Base-by-base conservation (phyloP, 2,888 invertebrate genomes). In the Cerceris rybyensis region DNA sequence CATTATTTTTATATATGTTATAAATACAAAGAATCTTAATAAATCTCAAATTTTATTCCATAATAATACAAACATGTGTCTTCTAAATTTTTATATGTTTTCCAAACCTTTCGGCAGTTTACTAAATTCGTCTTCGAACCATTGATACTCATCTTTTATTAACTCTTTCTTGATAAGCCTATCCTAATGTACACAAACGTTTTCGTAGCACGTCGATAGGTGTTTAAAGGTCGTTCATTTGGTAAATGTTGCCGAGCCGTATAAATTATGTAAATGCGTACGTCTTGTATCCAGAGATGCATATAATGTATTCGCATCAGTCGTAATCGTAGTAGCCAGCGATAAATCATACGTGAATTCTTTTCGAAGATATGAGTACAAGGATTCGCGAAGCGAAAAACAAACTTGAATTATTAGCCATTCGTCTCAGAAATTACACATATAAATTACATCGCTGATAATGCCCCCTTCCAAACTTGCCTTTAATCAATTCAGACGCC, bases 261-360 rank as follows among this genome's bases (percentile, higher is more conserved):
- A 78, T 68, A 70, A 80, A 80, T 61, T 80, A 80, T 78, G 73
- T 59, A 76, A 77, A 79, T 69, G 54, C 65, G 55, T n/a, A 11
- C 50, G 60, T 17, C 70, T 67, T 63, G 57, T 66, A 72, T 49
- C 57, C 65, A 11, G 46, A 74, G 66, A 65, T 72, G 63, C 70
- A 54, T 73, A 74, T 67, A 65, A 78, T 68, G 60, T 54, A 74
- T 68, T 65, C 73, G 54, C 64, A 60, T 60, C 74, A 57, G 58
- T 68, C 66, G 70, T 77, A 70, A 77, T 74, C 70, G 57, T 57
- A 42, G 64, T 69, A 60, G 63, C 59, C 52, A 11, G 42, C 42
- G 16, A 68, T 78, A 71, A 78, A 75, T 78, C 75, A 61, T 70
- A 63, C 61, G n/a, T 1, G 49, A 70, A 67, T 70, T 43, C 59